Evolutionary conservation across 2,113 vertebrate species (phyloP), one percentile per base, ranked within the genome.

Genomic region (Pterocles burchelli): DNA sequence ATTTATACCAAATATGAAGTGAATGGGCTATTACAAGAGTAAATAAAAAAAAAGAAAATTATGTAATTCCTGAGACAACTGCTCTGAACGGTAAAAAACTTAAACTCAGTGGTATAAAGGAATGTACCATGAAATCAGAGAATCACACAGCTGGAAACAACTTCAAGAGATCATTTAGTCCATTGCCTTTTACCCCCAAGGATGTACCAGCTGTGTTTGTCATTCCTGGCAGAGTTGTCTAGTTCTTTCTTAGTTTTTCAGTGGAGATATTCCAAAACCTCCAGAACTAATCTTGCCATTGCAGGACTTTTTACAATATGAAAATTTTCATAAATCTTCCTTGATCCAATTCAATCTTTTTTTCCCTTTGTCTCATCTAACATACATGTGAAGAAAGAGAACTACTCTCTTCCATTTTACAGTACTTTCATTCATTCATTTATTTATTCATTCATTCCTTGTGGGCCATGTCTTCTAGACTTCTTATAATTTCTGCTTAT

Each of bases 1-100:
- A 92, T 75, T 92, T 96, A 86, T 86, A 52, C 34, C 1, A 3
- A 93, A 49, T 59, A 43, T 15, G 12, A 90, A 84, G 48, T 13
- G 26, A 86, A 66, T 49, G 61, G 59, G 28, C 73, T 93, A 63
- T 75, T 85, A 29, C 71, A 91, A 88, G 59, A 71, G 18, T 84
- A 95, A 95, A 90, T 87, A 84, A 90, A 89, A 54, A 89, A 54
- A 75, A 84, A 87, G 22, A 48, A 95, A 85, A 54, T 34, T 36
- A 19, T 41, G 10, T 85, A 74, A 88, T 63, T 86, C 55, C 51
- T 54, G 34, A 63, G 72, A 84, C 36, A 93, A 88, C n/a, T 28
- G 11, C 57, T 77, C 31, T 74, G 66, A 94, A 77, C 55, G 51
- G 22, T 77, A 55, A 38, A 43, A 48, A 71, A 66, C 48, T 67